Evolutionary conservation across 2,113 vertebrate genomes (phyloP), one percentile per base, ranked within the genome.

Genomic region (Grallaria varia): DNA sequence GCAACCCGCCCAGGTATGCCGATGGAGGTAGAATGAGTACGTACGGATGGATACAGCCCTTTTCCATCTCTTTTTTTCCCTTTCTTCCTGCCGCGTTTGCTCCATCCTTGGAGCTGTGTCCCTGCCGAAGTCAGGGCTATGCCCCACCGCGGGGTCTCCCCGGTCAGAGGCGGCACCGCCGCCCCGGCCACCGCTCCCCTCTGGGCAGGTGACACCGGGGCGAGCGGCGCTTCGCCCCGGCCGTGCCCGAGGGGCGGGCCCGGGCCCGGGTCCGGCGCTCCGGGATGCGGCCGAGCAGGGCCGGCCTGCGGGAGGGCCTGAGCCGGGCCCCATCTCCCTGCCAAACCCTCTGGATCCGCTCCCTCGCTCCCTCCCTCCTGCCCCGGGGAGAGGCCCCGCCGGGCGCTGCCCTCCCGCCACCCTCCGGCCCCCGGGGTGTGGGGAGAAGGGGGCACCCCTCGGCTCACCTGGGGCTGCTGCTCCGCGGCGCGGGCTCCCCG

Each of bases 1-100:
- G 39, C 11, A 58, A 74, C 23, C 23, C 4, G 2, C 47, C 62
- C 47, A 4, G 21, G 16, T 4, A 35, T 5, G 31, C 20, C 55
- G 11, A 8, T 0, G 10, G 23, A 47, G 24, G 24, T 4, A 42
- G 30, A 77, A 58, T 49, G n/a, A 23, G 50, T 14, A 49, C 8
- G 1, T 3, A 44, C 0, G 3, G 35, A 11, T 6, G 4, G 42
- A 53, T 20, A 23, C 14, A 28, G 53, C n/a, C n/a, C n/a, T 45
- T 83, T 49, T 21, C 31, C 2, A 39, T 12, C 9, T 18, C 59
- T 56, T 67, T 35, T 63, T n/a, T 2, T 0, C 5, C 5, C 12
- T 9, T n/a, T 3, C 23, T 13, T 68, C 52, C 72, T 31, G 37
- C 15, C 21, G 18, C 21, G 35, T 60, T 30, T 16, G 25, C 58